Evolutionary conservation across 2,888 invertebrate genomes (phyloP).

Genomic region (Drosophila mulleri): DNA sequence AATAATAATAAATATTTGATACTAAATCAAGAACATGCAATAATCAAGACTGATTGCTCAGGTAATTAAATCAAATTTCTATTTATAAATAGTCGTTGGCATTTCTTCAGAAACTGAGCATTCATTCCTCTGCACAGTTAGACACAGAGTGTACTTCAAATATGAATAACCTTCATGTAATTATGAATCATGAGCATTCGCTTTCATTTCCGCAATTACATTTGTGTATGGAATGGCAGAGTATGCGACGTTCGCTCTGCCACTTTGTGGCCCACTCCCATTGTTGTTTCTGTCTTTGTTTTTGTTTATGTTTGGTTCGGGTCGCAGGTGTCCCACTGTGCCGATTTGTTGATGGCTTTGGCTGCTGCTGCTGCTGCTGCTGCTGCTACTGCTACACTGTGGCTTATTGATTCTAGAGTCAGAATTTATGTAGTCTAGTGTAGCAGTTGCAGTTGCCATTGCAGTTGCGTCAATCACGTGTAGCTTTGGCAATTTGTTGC

Average conservation of each 20-base stretch:
- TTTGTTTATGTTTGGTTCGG: slow-evolving; percentile 66
- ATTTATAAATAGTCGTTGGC: not conserved
- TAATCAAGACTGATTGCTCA: no score
- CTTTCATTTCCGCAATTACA: slow-evolving; percentile 4
- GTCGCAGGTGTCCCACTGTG: slow-evolving; percentile 39
- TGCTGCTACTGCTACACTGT: slow-evolving; percentile 19
- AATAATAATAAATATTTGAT: no score
- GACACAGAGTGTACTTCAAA: not conserved
- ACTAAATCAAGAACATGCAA: no score
- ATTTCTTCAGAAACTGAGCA: not conserved
- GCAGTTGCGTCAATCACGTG: slow-evolving; percentile 49
- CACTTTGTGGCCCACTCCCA: slow-evolving; percentile 1
- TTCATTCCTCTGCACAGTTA: not conserved
- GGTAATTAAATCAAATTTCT: not conserved
- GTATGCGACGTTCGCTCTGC: slow-evolving; percentile 11
- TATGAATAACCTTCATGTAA: not conserved
- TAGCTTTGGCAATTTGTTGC: slow-evolving; percentile 66
- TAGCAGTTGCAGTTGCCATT: not conserved
- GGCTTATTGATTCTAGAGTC: slow-evolving; percentile 59
- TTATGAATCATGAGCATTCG: not conserved
- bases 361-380: slow-evolving; percentile 32
- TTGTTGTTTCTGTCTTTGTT: slow-evolving; percentile 14
- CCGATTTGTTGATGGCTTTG: slow-evolving; percentile 76
- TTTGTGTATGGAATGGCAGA: not conserved
- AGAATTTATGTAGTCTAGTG: slow-evolving; percentile 20